Evolutionary conservation across 2,888 invertebrate species (phyloP).

Genomic region (Pandemis corylana): DNA sequence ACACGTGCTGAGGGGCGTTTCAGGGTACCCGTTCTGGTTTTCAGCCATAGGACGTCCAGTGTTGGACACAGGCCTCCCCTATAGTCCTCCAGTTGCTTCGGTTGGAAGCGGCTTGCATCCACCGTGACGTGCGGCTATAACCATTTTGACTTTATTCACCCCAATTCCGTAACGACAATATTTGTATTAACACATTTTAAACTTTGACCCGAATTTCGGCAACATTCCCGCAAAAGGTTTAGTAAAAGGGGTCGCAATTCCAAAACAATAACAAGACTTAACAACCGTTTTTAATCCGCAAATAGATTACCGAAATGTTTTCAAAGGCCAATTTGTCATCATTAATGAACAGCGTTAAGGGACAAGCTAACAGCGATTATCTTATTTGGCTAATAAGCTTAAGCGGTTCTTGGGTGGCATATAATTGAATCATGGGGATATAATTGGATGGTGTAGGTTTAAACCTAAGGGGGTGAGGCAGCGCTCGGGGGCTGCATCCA

Average conservation of each 20-base stretch:
- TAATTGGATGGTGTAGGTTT: no score
- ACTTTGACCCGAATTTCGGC: slow-evolving; percentile 29
- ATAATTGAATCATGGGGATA: no score
- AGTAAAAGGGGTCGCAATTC: slow-evolving; percentile 43
- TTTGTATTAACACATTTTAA: slow-evolving; percentile 15
- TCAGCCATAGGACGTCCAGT: no score
- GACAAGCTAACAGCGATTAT: slow-evolving; percentile 47
- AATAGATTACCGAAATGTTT: slow-evolving; percentile 71
- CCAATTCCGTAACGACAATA: not conserved
- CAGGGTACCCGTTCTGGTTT: no score
- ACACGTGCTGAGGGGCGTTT: no score
- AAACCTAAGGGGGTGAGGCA: no score
- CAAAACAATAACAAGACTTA: slow-evolving; percentile 51
- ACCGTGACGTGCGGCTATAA: no score
- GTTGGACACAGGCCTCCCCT: no score
- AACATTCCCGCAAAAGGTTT: slow-evolving; percentile 21
- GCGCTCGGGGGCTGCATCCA: no score
- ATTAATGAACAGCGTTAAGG: slow-evolving; percentile 50
- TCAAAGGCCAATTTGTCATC: slow-evolving; percentile 71
- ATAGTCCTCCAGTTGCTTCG: no score
- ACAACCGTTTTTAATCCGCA: slow-evolving; percentile 66
- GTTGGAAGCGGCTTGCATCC: no score
- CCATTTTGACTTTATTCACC: not conserved
- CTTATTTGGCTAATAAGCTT: slow-evolving; percentile 25
- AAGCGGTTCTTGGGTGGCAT: no score